A percentile compares a stretch with the other conserved stretches of the same genome.
These are phyloP conservation scores for Salmo trutta DNA, from an alignment of 2,797 vertebrate species.

Conservation along the genomic window DNA sequence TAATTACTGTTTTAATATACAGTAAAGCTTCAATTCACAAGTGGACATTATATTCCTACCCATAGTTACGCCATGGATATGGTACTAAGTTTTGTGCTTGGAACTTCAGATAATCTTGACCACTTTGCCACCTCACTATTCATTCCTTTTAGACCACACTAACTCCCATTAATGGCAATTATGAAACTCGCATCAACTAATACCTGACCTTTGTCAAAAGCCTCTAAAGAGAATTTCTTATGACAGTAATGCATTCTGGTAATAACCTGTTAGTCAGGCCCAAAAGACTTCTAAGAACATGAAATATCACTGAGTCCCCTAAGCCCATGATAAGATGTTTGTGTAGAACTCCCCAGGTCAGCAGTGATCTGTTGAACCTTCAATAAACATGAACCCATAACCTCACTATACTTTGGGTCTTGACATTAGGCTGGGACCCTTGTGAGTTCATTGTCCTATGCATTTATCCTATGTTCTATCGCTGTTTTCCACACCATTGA, in stretches of 20 bases:
- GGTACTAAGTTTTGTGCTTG: not conserved
- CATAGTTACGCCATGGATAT: too few species aligned
- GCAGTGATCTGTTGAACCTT: not conserved
- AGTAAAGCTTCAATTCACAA: too few species aligned
- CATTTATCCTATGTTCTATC: not conserved
- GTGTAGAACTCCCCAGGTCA: not conserved
- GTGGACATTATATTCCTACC: too few species aligned
- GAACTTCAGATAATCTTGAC: not conserved
- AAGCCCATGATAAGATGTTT: slow-evolving; percentile 1
- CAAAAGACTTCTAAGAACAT: not conserved
- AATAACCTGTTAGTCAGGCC: slow-evolving; percentile 6
- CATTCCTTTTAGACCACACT: not conserved
- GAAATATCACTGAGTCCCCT: slow-evolving; percentile 1
- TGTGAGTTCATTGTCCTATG: not conserved
- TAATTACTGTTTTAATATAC: not conserved
- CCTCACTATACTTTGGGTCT: not conserved
- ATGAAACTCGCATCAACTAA: not conserved
- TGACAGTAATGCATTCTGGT: not conserved
- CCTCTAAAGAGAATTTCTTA: not conserved
- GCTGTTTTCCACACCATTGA: not conserved
- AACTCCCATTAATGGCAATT: not conserved
- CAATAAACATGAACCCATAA: slow-evolving; percentile 4
- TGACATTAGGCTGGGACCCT: slow-evolving; percentile 2
- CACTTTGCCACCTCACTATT: too few species aligned
- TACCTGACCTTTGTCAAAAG: not conserved